Evolutionary conservation across 2,113 vertebrate genomes (phyloP).

Genomic region (Paramisgurnus dabryanus): DNA sequence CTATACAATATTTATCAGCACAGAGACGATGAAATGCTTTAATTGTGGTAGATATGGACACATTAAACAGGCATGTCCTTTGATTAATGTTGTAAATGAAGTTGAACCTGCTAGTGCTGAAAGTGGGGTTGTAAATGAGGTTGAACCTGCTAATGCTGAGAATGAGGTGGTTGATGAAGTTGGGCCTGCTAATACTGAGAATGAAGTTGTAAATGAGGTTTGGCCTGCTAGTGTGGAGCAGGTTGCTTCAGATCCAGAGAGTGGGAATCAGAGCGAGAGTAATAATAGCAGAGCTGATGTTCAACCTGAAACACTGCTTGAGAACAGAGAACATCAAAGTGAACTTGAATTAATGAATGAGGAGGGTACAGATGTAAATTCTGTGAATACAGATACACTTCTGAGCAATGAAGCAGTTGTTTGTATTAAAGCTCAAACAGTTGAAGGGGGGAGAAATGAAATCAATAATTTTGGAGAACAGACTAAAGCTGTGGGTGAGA

Average conservation of each 20-base stretch:
- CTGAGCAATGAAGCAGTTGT: too few relatives aligned
- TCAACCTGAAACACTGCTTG: neutral
- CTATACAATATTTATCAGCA: neutral
- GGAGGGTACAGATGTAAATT: too few relatives aligned
- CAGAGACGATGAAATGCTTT: neutral
- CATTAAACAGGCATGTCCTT: neutral
- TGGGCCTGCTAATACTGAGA: neutral
- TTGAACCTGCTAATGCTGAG: neutral
- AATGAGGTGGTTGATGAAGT: neutral
- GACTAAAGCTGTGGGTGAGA: neutral
- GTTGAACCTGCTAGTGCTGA: neutral
- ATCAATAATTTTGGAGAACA: neutral
- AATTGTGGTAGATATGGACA: neutral
- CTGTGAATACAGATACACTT: too few relatives aligned
- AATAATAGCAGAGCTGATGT: neutral
- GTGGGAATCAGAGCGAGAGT: neutral
- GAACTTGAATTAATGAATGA: neutral
- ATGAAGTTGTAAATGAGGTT: neutral
- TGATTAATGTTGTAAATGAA: neutral
- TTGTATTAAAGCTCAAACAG: neutral
- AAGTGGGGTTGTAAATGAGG: neutral
- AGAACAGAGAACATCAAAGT: neutral
- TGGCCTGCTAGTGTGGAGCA: neutral
- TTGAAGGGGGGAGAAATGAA: neutral
- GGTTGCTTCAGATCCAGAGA: neutral